A percentile compares a stretch with the other conserved stretches of the same genome.
Conservation (phyloP, 2,888 invertebrate species). For the Ornithoptera priamus region DNA sequence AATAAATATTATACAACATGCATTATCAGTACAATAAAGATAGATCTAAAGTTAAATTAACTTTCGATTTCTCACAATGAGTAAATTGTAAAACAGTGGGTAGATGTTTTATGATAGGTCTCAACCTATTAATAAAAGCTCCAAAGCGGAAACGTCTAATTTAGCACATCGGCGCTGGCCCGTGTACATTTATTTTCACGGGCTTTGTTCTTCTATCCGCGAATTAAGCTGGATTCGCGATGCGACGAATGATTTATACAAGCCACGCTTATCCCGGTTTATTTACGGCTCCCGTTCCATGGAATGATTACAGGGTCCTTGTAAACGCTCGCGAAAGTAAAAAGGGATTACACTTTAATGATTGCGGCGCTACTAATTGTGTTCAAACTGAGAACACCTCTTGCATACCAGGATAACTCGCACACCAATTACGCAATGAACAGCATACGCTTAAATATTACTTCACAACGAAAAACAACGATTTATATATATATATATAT, state of each 20-base stretch:
- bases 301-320: slow-evolving; percentile 72
- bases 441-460: background rate
- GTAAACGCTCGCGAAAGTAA: slow-evolving; percentile 71
- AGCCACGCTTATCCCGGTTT: slow-evolving; percentile 73
- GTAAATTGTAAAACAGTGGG: background rate
- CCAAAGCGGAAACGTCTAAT: slow-evolving; percentile 35
- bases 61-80: background rate
- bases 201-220: slow-evolving; percentile 77
- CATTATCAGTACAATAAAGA: too few species aligned
- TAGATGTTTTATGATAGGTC: background rate
- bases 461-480: background rate
- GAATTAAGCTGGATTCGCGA: slow-evolving; percentile 67
- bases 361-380: slow-evolving; percentile 59
- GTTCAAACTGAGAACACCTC: slow-evolving; percentile 46
- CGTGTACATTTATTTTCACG: slow-evolving; percentile 68
- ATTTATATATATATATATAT: too few species aligned
- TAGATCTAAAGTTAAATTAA: background rate
- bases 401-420: slow-evolving; percentile 8
- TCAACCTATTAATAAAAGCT: slow-evolving; percentile 17
- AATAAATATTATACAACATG: too few species aligned
- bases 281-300: slow-evolving; percentile 72
- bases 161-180: slow-evolving; percentile 47
- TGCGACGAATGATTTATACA: slow-evolving; percentile 74
- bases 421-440: slow-evolving; percentile 2
- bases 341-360: slow-evolving; percentile 69